Conservation (phyloP, 2,113 vertebrate species). For the Aptenodytes forsteri region DNA sequence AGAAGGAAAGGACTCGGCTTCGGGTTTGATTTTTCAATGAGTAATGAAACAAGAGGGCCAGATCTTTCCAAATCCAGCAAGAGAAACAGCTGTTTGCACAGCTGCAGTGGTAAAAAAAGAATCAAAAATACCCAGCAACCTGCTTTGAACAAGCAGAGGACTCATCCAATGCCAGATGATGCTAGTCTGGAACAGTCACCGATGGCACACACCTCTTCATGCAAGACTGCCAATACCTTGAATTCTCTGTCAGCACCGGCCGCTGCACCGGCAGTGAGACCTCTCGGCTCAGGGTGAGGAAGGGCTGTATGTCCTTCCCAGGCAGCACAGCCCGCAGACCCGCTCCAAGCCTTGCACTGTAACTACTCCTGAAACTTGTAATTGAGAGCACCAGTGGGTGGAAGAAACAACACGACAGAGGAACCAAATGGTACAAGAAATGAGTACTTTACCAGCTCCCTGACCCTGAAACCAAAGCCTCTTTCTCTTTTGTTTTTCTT, state of each 20-base stretch:
- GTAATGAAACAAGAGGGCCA: neutral
- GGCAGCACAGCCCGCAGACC: neutral
- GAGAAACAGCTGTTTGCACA: neutral
- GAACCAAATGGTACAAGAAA: neutral
- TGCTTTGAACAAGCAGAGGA: neutral
- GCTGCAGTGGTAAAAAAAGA: neutral
- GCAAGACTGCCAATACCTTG: neutral
- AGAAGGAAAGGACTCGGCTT: neutral
- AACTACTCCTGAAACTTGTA: neutral
- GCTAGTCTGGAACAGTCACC: neutral
- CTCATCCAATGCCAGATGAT: neutral
- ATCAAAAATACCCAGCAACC: neutral
- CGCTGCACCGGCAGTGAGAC: neutral
- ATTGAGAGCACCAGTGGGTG: accelerated
- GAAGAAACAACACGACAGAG: neutral
- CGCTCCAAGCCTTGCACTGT: neutral
- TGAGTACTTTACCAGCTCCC: neutral
- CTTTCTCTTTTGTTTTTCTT: neutral
- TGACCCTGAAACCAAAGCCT: neutral
- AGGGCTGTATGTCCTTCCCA: accelerated
- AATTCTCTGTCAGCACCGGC: neutral
- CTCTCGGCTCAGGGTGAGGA: neutral
- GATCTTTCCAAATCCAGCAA: neutral
- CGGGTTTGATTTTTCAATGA: neutral
- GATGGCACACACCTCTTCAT: neutral